Base-by-base conservation (phyloP, 2,113 vertebrate species). In the Caloenas nicobarica region DNA sequence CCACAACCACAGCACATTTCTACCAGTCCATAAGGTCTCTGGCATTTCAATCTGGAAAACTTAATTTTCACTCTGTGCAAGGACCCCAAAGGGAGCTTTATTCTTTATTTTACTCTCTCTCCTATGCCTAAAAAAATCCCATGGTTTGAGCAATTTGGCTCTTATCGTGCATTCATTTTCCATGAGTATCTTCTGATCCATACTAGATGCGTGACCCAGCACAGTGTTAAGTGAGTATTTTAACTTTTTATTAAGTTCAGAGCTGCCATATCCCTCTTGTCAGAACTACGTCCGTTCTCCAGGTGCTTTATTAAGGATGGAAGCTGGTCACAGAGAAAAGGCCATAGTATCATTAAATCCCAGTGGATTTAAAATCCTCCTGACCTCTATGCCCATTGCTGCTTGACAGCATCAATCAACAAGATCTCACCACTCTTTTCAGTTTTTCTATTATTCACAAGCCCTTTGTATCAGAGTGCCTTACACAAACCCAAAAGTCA, bases 41-140 rank as follows among this genome's bases (percentile, higher is more conserved):
- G 85, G 70, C 53, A 73, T 82, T 89, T 85, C 69, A 31, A 53
- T 80, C 79, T 85, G 90, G 92, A 93, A 95, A 94, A 91, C 33
- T 56, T 81, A 71, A 60, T 94, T 91, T 95, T 94, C 87, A 91
- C 51, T 70, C 19, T 73, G 7, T 69, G 29, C 65, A 66, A 94
- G 34, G 57, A 91, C 66, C 18, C 38, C 73, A 95, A 91, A 71
- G 81, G 70, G 74, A 82, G 29, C 7, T 85, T 89, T 89, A 53
- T 71, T 89, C 48, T 94, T 87, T 82, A 71, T 79, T 95, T 95
- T 71, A 62, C 10, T 76, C 53, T 66, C 13, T 70, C 17, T 50
- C 22, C 28, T 82, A 38, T 61, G 57, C 26, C 44, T 93, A 69
- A 79, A 54, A 88, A n/a, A 83, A 34, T 8, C 23, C 23, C 25